These are phyloP conservation scores for Prenolepis imparis DNA, from an alignment of 2,888 invertebrate genomes.

Conservation along the genomic window DNA sequence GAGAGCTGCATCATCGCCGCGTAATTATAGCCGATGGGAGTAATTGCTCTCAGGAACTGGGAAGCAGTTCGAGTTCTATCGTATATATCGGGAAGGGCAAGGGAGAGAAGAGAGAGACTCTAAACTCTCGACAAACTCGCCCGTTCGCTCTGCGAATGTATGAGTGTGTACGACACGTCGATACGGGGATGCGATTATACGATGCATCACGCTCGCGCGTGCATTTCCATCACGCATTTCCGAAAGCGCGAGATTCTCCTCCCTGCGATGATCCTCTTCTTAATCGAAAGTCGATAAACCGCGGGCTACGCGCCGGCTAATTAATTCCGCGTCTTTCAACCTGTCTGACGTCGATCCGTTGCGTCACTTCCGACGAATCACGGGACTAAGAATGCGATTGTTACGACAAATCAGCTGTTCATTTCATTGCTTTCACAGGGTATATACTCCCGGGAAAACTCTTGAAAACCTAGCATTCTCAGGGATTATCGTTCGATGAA, in stretches of 20 bases:
- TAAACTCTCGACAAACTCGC: slow-evolving; percentile 66
- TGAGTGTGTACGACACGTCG: slow-evolving; percentile 7
- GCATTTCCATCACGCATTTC: slow-evolving; percentile 62
- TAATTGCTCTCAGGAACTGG: slow-evolving; percentile 76
- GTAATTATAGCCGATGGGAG: slow-evolving; percentile 73
- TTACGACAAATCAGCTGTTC: not conserved
- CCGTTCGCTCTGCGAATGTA: slow-evolving; percentile 19
- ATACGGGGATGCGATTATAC: not conserved
- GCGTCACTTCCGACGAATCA: not conserved
- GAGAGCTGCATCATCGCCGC: slow-evolving; percentile 58
- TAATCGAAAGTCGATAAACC: slow-evolving; percentile 41
- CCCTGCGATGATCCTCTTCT: not conserved
- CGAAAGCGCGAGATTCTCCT: slow-evolving; percentile 25
- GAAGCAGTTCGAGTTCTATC: slow-evolving; percentile 64
- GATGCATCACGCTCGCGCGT: not conserved
- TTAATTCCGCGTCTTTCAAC: slow-evolving; percentile 20
- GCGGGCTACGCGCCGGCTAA: slow-evolving; percentile 4
- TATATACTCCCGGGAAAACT: no score
- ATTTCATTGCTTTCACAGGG: not conserved
- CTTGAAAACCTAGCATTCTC: no score
- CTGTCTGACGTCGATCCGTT: slow-evolving; percentile 11
- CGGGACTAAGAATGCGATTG: not conserved
- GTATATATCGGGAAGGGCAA: slow-evolving; percentile 62
- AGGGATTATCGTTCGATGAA: no score
- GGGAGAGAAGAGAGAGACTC: not conserved